Evolutionary conservation across 2,113 vertebrate genomes (phyloP).

Genomic region (Menura novaehollandiae): DNA sequence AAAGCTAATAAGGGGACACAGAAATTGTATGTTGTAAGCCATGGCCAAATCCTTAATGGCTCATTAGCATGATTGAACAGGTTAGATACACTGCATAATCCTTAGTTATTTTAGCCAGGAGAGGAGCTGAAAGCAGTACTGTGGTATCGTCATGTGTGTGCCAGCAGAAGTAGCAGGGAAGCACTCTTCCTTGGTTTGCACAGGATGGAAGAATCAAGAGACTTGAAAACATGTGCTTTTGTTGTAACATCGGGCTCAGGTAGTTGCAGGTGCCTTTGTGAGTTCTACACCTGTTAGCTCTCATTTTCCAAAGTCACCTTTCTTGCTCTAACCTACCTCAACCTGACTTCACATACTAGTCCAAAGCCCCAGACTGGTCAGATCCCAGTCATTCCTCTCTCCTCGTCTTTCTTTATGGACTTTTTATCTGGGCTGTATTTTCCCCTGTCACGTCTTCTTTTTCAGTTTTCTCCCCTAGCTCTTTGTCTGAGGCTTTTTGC

Average conservation of each 20-base stretch:
- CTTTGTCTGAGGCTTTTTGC: background rate
- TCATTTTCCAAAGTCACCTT: background rate
- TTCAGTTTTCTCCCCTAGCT: background rate
- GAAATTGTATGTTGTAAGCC: background rate
- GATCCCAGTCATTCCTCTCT: background rate
- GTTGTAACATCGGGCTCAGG: background rate
- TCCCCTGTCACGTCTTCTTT: background rate
- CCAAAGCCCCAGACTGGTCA: background rate
- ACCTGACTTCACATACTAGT: background rate
- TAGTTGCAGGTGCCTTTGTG: background rate
- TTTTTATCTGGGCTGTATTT: background rate
- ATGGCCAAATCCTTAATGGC: background rate
- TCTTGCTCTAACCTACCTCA: background rate
- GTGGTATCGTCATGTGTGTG: background rate
- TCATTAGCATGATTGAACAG: background rate
- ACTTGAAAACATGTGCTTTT: background rate
- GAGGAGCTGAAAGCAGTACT: background rate
- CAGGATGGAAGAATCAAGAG: background rate
- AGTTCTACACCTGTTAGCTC: background rate
- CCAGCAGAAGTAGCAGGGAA: background rate
- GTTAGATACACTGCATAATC: background rate
- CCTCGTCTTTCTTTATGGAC: background rate
- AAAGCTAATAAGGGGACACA: background rate
- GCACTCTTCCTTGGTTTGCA: background rate
- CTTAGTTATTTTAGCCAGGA: background rate